phyloP scores from a whole-genome alignment of 2,113 vertebrate species.

The Poeciliopsis retropinna region DNA sequence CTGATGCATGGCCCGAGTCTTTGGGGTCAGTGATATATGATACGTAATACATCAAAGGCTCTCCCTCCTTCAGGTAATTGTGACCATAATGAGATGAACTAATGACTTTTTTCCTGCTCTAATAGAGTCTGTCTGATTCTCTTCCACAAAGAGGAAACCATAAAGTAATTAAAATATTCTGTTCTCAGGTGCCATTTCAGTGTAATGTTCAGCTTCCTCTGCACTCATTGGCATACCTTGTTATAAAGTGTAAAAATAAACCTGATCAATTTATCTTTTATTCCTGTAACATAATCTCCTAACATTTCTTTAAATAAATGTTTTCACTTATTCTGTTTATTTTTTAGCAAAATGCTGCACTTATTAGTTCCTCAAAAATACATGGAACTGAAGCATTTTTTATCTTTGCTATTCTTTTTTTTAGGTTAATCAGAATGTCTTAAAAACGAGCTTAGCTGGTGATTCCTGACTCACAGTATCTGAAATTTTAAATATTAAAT shows the following conservation, averaged over 20 bases:
- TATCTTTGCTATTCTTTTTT: no score
- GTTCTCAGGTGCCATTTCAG: conserved; percentile 50
- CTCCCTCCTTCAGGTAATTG: conserved; percentile 62
- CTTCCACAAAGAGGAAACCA: conserved; percentile 23
- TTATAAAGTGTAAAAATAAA: neutral
- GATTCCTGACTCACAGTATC: no score
- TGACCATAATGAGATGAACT: conserved; percentile 70
- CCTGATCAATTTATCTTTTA: no score
- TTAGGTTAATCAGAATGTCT: no score
- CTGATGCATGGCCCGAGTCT: conserved; percentile 21
- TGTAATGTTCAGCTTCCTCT: neutral
- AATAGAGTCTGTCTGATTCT: conserved; percentile 41
- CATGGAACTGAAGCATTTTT: no score
- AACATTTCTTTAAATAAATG: no score
- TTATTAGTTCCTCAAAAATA: no score
- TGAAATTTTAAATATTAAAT: no score
- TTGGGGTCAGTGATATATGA: conserved; percentile 51
- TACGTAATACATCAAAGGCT: conserved; percentile 46
- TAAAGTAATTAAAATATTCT: conserved; percentile 58
- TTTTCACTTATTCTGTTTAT: no score
- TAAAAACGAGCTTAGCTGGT: no score
- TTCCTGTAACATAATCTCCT: no score
- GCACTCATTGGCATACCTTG: neutral
- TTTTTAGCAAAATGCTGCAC: no score
- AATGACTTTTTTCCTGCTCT: conserved; percentile 65